Conservation (phyloP, 2,113 vertebrate species). For the Oryzias woworae region DNA sequence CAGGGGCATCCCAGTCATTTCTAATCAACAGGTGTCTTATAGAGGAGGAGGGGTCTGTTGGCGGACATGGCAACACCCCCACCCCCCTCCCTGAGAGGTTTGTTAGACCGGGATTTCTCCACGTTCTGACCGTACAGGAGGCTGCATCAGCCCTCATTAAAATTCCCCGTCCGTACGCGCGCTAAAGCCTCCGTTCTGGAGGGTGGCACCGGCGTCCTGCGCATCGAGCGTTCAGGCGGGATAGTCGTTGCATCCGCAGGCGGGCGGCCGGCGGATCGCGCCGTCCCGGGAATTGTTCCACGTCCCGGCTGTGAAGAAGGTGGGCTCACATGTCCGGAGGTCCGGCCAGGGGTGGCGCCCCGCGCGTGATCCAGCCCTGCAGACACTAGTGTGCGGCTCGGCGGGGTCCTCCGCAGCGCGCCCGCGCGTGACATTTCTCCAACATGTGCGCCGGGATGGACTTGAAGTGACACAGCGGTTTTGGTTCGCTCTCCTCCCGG, state of each 20-base stretch:
- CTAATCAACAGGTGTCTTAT: constrained; percentile 53
- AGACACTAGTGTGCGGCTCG: constrained; percentile 30
- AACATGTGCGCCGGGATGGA: constrained; percentile 68
- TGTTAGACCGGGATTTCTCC: constrained; percentile 24
- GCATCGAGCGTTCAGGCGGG: constrained; percentile 41
- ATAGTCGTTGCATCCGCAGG: constrained; percentile 12
- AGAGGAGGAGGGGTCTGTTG: constrained; percentile 2
- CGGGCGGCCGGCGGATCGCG: constrained; percentile 23
- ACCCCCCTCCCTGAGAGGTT: constrained; percentile 26
- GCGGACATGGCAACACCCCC: constrained; percentile 2
- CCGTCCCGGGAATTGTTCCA: constrained; percentile 14
- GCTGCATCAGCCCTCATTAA: constrained; percentile 78
- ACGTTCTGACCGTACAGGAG: constrained; percentile 49
- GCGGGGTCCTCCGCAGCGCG: constrained; percentile 13
- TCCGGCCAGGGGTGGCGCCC: constrained; percentile 53
- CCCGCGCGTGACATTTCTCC: constrained; percentile 50
- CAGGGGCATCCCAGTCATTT: background rate
- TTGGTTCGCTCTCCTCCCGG: constrained; percentile 48
- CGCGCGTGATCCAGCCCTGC: constrained; percentile 40
- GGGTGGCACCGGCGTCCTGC: constrained; percentile 63
- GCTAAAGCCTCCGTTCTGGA: constrained; percentile 39
- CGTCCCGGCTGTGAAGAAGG: constrained; percentile 11
- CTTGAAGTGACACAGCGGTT: constrained; percentile 62
- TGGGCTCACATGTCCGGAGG: constrained; percentile 39
- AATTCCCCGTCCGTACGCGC: constrained; percentile 71